Percentiles rank a stretch among this genome's conserved stretches.
These are phyloP conservation scores for Salmo trutta DNA, from an alignment of 2,797 vertebrate species.

Conservation along the genomic window DNA sequence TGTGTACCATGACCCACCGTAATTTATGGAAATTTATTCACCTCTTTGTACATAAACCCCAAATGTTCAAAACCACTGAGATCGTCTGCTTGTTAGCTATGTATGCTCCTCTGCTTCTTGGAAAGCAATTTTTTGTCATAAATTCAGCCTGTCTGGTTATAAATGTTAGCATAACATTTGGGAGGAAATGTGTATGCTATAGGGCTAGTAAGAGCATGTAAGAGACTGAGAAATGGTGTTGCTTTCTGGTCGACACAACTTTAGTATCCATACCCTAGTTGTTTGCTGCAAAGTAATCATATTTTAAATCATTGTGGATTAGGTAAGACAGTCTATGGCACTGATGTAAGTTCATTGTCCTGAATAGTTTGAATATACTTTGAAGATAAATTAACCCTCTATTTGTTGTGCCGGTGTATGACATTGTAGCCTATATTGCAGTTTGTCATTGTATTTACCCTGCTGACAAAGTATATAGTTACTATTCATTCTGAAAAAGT, in stretches of 20 bases:
- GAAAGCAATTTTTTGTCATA: not conserved
- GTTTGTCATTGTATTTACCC: no score
- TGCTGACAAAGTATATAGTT: no score
- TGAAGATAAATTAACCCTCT: no score
- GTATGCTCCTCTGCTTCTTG: not conserved
- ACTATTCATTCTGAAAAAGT: no score
- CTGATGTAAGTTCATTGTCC: no score
- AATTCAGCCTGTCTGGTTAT: not conserved
- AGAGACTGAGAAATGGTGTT: not conserved
- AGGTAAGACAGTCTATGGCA: no score
- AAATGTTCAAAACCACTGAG: constrained; percentile 2
- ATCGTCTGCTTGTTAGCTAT: not conserved
- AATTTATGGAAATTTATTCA: not conserved
- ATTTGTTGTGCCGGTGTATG: no score
- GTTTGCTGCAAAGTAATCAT: no score
- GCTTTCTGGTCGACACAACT: not conserved
- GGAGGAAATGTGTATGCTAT: not conserved
- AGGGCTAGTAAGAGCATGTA: not conserved
- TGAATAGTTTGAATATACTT: no score
- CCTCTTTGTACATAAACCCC: not conserved
- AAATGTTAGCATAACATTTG: not conserved
- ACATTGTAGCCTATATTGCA: no score
- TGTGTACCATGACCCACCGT: not conserved
- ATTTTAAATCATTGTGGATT: no score
- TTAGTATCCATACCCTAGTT: not conserved